Conservation (phyloP, 2,888 invertebrate genomes). For the Campaea margaritaria region DNA sequence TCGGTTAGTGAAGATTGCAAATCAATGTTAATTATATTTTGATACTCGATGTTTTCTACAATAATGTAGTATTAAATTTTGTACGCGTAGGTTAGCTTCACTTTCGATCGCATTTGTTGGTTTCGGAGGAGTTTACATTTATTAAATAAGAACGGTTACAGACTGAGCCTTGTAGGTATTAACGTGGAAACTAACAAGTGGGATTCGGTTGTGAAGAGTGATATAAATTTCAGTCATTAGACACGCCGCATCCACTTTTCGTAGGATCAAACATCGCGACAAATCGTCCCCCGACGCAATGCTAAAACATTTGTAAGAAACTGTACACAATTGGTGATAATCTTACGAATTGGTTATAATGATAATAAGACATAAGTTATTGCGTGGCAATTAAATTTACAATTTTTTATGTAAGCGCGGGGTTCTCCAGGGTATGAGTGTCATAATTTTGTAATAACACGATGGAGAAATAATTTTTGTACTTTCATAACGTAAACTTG, state of each 20-base stretch:
- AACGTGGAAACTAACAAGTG: slow-evolving; percentile 58
- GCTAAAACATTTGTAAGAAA: slow-evolving; percentile 48
- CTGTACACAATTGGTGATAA: slow-evolving; percentile 70
- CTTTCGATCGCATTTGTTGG: slow-evolving; percentile 72
- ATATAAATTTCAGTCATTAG: slow-evolving; percentile 48
- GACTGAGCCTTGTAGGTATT: slow-evolving; percentile 36
- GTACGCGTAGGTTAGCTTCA: slow-evolving; percentile 69
- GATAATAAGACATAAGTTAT: slow-evolving; percentile 71
- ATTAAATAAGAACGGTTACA: slow-evolving; percentile 33
- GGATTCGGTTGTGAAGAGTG: slow-evolving; percentile 61
- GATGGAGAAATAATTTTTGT: slow-evolving; percentile 66
- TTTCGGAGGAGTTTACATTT: slow-evolving; percentile 51
- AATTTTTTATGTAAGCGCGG: slow-evolving; percentile 76
- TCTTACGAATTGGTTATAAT: slow-evolving; percentile 81
- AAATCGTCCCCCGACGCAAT: slow-evolving; percentile 29
- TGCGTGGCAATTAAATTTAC: slow-evolving; percentile 81
- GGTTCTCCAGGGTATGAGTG: slow-evolving; percentile 86
- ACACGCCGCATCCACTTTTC: slow-evolving; percentile 25
- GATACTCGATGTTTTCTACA: slow-evolving; percentile 85
- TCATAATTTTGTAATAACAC: slow-evolving; percentile 78
- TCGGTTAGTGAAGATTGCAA: slow-evolving; percentile 82
- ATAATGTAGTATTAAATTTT: slow-evolving; percentile 77
- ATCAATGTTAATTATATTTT: slow-evolving; percentile 84
- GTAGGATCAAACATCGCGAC: slow-evolving; percentile 34
- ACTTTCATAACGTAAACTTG: slow-evolving; percentile 79